Conservation (phyloP, 2,888 invertebrate genomes). For the Spialia ferax region DNA sequence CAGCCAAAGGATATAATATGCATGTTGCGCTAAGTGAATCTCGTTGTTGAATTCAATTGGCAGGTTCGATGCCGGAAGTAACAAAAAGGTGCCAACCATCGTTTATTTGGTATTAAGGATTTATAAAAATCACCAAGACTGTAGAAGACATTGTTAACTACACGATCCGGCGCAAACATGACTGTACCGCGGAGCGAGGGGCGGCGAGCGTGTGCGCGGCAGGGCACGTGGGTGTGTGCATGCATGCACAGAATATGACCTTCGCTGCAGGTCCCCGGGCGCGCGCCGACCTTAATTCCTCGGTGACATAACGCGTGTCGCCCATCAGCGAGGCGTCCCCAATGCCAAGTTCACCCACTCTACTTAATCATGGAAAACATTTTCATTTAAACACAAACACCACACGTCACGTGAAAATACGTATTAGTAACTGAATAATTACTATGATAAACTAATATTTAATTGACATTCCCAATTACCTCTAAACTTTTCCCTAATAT, state of each 20-base stretch:
- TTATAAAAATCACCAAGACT: not conserved
- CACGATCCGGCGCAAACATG: not conserved
- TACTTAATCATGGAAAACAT: slow-evolving; percentile 10
- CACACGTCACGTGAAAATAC: not conserved
- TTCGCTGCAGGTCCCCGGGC: slow-evolving; percentile 30
- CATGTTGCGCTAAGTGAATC: too few relatives aligned
- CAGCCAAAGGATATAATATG: too few relatives aligned
- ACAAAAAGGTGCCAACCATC: not conserved
- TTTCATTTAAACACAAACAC: slow-evolving; percentile 9
- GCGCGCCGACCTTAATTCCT: slow-evolving; percentile 29
- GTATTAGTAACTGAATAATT: too few relatives aligned
- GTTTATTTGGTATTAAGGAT: not conserved
- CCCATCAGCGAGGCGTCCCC: slow-evolving; percentile 21
- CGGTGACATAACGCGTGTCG: slow-evolving; percentile 33
- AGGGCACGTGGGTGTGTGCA: not conserved
- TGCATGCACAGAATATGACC: slow-evolving; percentile 17
- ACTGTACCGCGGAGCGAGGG: not conserved
- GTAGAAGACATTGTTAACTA: not conserved
- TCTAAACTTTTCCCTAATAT: too few relatives aligned
- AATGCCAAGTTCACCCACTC: slow-evolving; percentile 36
- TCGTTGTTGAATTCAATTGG: too few relatives aligned
- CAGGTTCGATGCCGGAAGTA: not conserved
- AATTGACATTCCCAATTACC: too few relatives aligned
- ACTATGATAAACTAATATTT: too few relatives aligned
- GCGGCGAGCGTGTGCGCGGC: too few relatives aligned